phyloP scores from a whole-genome alignment of 2,797 vertebrate species.

The Ptychobarbus kaznakovi region DNA sequence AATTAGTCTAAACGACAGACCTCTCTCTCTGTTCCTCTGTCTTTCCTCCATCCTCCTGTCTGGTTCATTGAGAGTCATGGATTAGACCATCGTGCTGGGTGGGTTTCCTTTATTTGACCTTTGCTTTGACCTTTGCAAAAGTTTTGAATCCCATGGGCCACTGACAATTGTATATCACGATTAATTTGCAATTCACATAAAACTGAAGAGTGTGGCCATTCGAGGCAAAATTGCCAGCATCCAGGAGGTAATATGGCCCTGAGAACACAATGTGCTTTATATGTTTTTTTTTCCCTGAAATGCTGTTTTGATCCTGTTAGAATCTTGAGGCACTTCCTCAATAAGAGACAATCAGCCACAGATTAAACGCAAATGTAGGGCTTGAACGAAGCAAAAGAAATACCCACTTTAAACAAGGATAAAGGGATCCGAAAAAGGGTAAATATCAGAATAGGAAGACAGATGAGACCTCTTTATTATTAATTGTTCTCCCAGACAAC shows the following conservation, averaged over 20 bases:
- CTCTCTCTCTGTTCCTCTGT: not conserved
- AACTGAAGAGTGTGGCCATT: not conserved
- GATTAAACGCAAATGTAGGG: conserved; percentile 33
- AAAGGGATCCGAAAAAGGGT: not conserved
- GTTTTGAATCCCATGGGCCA: not conserved
- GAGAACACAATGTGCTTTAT: conserved; percentile 5
- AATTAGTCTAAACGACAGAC: conserved; percentile 42
- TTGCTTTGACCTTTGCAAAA: conserved; percentile 10
- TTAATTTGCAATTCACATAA: conserved; percentile 19
- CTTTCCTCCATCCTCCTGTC: conserved; percentile 17
- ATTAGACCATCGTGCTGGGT: conserved; percentile 24
- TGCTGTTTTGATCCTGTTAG: conserved; percentile 30
- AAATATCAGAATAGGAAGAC: not conserved
- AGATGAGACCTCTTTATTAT: not conserved
- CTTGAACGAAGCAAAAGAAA: not conserved
- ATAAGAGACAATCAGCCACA: conserved; percentile 24
- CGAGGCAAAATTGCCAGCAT: conserved; percentile 5
- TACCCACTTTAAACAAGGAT: not conserved
- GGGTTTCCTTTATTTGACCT: conserved; percentile 38
- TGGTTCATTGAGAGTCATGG: conserved; percentile 3
- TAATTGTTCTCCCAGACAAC: not conserved
- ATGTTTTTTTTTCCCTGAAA: not conserved
- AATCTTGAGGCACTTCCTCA: conserved; percentile 40
- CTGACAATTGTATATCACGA: not conserved
- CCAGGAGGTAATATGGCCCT: conserved; percentile 8